Percentiles rank a stretch among this genome's conserved stretches.
These are phyloP conservation scores for Uloborus diversus DNA, from an alignment of 1,140 invertebrate species.

Conservation along the genomic window DNA sequence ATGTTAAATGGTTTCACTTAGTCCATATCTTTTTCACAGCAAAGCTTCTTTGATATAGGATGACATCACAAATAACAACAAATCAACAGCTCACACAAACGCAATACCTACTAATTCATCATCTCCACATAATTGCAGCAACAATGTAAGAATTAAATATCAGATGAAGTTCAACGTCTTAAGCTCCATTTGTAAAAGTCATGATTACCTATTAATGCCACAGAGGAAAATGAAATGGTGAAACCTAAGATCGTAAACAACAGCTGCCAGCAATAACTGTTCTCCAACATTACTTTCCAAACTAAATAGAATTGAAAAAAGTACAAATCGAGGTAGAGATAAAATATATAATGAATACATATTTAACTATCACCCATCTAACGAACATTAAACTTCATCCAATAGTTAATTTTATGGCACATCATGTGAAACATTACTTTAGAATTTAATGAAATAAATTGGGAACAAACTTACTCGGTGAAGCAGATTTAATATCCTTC, in stretches of 20 bases:
- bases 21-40: conserved; percentile 4
- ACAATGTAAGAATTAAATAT: conserved; percentile 24
- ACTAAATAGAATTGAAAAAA: too few species aligned
- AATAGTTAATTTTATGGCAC: conserved; percentile 46
- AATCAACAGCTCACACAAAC: neutral
- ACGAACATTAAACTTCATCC: conserved; percentile 34
- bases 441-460: conserved; percentile 7
- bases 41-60: neutral
- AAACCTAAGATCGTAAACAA: too few species aligned
- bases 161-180: conserved; percentile 33
- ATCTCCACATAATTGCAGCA: conserved; percentile 6
- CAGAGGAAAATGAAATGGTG: neutral
- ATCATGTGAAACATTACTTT: conserved; percentile 16
- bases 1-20: neutral
- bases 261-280: too few species aligned
- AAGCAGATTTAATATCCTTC: neutral
- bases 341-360: too few species aligned
- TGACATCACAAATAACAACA: neutral
- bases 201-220: neutral
- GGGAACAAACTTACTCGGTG: conserved; percentile 33
- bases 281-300: too few species aligned
- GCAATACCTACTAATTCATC: neutral
- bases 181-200: neutral
- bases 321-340: too few species aligned
- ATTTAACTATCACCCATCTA: neutral